Evolutionary conservation across 2,888 invertebrate species (phyloP), one percentile per base, ranked within the genome.

Genomic region (Cantharis flavilabris): DNA sequence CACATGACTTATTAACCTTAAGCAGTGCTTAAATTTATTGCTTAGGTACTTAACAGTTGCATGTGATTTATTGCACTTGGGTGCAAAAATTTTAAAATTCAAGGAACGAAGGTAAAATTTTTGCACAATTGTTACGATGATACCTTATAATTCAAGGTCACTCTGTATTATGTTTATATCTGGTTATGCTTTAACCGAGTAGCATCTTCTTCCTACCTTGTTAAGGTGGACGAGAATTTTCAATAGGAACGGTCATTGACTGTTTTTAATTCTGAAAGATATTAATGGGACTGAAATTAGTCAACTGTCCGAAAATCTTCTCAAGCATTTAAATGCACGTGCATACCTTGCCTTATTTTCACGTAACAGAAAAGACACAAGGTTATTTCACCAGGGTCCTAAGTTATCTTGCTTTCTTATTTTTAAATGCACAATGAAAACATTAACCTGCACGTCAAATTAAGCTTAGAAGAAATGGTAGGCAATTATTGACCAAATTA

Each of bases 251-350:
- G 76, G 79, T 76, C 80, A 76, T 72, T 79, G 78, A 84, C 84
- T 85, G 84, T 83, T 83, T 84, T 83, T 81, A 83, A 83, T 82
- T 80, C 80, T 87, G 87, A 88, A 86, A 83, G 83, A 85, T 86
- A 88, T 86, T 86, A 87, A 88, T 87, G 86, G 82, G 77, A 33
- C 75, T 20, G 84, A 84, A 86, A 88, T 88, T 87, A 87, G 87
- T 88, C 84, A 86, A 85, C 82, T 86, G 87, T 86, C 87, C 84
- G 83, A 86, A 86, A 86, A 86, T 86, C 85, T 85, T 81, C 80
- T 78, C 82, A 83, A 86, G 84, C 75, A 85, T 85, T 82, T 82
- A 80, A 80, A 84, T 84, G 86, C 86, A 86, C 86, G 86, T 87
- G 86, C 80, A 67, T 64, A 64, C 64, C 64, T 18, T 65, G 4